phyloP scores from a whole-genome alignment of 2,113 vertebrate species.

The Hyaena hyaena region DNA sequence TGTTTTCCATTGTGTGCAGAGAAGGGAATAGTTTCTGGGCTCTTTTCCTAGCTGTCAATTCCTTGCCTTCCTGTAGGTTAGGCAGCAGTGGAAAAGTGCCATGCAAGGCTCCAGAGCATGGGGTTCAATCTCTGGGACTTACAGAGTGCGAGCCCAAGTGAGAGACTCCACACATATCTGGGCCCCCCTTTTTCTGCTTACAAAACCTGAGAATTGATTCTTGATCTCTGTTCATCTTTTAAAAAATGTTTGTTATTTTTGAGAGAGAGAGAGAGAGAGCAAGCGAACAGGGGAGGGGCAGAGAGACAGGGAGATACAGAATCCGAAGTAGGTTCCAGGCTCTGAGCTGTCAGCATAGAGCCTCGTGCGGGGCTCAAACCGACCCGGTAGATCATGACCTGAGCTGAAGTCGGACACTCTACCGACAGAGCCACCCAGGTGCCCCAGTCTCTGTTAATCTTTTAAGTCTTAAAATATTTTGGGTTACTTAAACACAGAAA shows the following conservation, averaged over 20 bases:
- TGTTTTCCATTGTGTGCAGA: background rate
- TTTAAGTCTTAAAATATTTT: background rate
- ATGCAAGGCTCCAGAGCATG: background rate
- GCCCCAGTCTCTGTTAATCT: background rate
- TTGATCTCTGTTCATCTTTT: background rate
- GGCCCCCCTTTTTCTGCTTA: background rate
- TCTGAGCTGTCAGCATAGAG: background rate
- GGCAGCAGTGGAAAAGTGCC: background rate
- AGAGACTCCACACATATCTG: background rate
- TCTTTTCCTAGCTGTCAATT: background rate
- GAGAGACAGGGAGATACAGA: background rate
- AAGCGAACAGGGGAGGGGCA: background rate
- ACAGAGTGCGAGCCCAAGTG: background rate
- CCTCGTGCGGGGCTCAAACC: accelerated
- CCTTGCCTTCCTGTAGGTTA: background rate
- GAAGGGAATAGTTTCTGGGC: background rate
- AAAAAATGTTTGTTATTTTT: background rate
- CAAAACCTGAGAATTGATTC: background rate
- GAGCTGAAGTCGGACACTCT: background rate
- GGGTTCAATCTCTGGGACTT: background rate
- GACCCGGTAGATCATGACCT: background rate
- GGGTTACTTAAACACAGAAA: background rate
- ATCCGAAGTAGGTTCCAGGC: background rate
- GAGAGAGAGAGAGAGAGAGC: too few relatives aligned
- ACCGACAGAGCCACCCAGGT: background rate